Base-by-base conservation (phyloP, 2,113 vertebrate species). In the Macroglossus sobrinus region DNA sequence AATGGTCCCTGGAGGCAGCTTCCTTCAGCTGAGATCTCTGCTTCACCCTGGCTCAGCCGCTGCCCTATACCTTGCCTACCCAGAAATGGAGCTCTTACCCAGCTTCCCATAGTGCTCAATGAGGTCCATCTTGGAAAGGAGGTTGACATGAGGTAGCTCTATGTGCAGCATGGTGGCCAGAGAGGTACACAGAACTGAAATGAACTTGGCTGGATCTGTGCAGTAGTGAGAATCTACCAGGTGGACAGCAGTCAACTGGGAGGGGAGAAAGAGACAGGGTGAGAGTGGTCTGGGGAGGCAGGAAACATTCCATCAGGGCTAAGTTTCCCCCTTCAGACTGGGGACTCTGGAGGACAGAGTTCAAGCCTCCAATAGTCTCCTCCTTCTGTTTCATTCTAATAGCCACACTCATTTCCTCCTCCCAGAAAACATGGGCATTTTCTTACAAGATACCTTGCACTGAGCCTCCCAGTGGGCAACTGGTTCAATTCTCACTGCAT, bases 181-280 rank as follows among this genome's bases (percentile, higher is more conserved):
- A 0, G 99, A 99, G 12, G 99, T 99, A 96, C 99, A 99, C 40
- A 99, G 99, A 1, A 99, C 99, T 0, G 99, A 99, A 98, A 99
- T 99, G 98, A 99, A 99, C 98, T 99, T 99, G 95, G 99, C 99
- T 0, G 99, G 99, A 95, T 99, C 99, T 0, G 99, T 99, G 84
- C 99, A 99, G 98, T 99, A 99, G 97, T 99, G 99, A 71, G 99
- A 99, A 98, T 99, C 99, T 97, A 99, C 99, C 35, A 99, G 98
- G 69, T 99, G 99, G 91, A 99, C 99, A 0, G 99, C 99, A 24
- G 99, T 98, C 97, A 99, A 97, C 99, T 99, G 96, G 69, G 68
- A 97, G 68, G 24, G 1, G 7, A 0, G 12, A 57, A 90, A 95
- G 40, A 38, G 0, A 64, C 0, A 91, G 22, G 0, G 3, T 64